Base-by-base conservation (phyloP, 2,113 vertebrate species). In the Eublepharis macularius region DNA sequence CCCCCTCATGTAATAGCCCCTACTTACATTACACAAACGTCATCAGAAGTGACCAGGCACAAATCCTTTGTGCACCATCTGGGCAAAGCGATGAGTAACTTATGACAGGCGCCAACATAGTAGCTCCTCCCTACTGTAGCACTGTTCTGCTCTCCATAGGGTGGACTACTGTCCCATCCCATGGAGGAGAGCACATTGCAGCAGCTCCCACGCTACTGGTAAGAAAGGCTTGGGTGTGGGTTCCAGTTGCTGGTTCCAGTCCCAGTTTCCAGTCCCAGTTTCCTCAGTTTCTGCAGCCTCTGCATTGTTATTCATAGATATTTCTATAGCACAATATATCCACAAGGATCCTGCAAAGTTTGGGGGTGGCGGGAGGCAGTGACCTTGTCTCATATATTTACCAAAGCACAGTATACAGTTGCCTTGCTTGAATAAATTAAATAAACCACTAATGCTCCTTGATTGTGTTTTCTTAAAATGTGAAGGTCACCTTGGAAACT, bases 401-500 rank as follows among this genome's bases (percentile, higher is more conserved):
- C 76, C 60, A 89, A 86, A 80, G 45, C 24, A 69, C 2, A 4
- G 8, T 0, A 0, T 81, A 65, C 47, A 80, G 77, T 80, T 72
- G 86, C 19, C 26, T 6, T 77, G 80, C 70, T 86, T 84, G 82
- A 85, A 85, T 81, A 77, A 0, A 0, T 85, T 77, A 70, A 41
- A 54, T 54, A 84, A 84, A 9, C 65, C 36, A 54, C 47, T 60
- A 90, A 87, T 49, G 24, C 4, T 68, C 81, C 69, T 66, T 87
- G 36, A 93, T 85, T 89, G 0, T 57, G 87, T 87, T 81, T 36
- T 87, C 89, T 85, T 66, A 73, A 84, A 0, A 0, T 69, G 36
- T 66, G 81, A 92, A 93, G 70, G 89, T 90, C 84, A 93, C 86
- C 75, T 92, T 92, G 87, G 91, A 86, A 92, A 47, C 63, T 85